Base-by-base conservation (phyloP, 2,113 vertebrate genomes). In the Prunella fulvescens region DNA sequence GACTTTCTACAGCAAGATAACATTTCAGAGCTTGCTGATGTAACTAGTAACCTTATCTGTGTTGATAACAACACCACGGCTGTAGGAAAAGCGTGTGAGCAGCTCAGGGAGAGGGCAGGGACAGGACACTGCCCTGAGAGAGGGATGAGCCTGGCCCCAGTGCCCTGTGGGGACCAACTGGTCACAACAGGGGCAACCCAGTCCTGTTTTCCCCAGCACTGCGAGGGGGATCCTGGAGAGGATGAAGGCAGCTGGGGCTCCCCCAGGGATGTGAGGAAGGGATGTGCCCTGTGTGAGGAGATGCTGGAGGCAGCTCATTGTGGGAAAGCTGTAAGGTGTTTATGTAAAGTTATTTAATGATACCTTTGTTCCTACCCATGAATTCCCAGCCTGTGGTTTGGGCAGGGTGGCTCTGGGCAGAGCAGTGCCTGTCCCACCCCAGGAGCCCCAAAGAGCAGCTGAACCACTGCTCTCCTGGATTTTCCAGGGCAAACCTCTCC, bases 371-470 rank as follows among this genome's bases (percentile, higher is more conserved):
- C 33, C 53, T 24, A 20, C 33, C 19, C 23, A 1, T 22, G 29
- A 31, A 20, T 1, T 7, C 1, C 3, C 17, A 17, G 31, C 0
- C 0, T 0, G 0, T 44, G 22, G 6, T 35, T 28, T 53, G 35
- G 35, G 40, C 40, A 23, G 33, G 6, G 23, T 6, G 13, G n/a
- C 28, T 22, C 22, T 3, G 11, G 29, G 19, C 37, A 54, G 26
- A 31, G 0, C 4, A 25, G 33, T 9, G n/a, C 18, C 25, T 2
- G 4, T 44, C 24, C n/a, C 14, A 6, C 2, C 2, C 33, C 47
- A 60, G 22, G 28, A 57, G 12, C 29, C 48, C 56, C 7, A 19
- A 11, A 42, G 16, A 40, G 9, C 12, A 4, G 4, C 33, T 45
- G 42, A 65, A 45, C 2, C 8, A 22, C 25, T 11, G 23, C 23